phyloP scores from a whole-genome alignment of 2,113 vertebrate genomes.

The Garra rufa region DNA sequence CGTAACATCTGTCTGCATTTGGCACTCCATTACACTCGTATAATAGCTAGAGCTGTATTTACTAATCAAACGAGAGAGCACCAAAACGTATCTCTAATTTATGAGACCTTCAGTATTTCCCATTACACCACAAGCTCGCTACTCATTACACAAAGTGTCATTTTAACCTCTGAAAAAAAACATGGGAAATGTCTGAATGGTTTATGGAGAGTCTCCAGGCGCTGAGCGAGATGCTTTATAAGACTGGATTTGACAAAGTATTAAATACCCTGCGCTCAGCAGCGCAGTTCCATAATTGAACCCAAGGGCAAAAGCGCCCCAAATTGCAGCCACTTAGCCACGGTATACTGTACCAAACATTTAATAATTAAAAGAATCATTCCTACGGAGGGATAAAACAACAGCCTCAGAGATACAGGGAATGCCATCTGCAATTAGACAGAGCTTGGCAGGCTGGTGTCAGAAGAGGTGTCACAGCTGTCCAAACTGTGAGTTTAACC shows the following conservation, averaged over 20 bases:
- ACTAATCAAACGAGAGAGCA: conserved; percentile 49
- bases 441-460: conserved; percentile 15
- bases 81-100: conserved; percentile 31
- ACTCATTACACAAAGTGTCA: conserved; percentile 12
- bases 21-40: conserved; percentile 11
- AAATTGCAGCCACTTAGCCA: conserved; percentile 48
- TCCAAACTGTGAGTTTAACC: conserved; percentile 11
- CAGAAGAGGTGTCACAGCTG: conserved; percentile 11
- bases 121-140: conserved; percentile 13
- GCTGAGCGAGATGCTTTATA: conserved; percentile 38
- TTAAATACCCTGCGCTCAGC: conserved; percentile 50
- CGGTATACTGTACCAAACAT: conserved; percentile 31
- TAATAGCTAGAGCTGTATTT: neutral
- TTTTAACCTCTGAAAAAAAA: conserved; percentile 31
- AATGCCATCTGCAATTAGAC: conserved; percentile 32
- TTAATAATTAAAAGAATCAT: conserved; percentile 51
- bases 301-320: conserved; percentile 50
- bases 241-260: conserved; percentile 56
- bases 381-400: conserved; percentile 31
- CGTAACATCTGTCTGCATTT: conserved; percentile 14
- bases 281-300: conserved; percentile 54
- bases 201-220: conserved; percentile 27
- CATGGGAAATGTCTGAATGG: conserved; percentile 8
- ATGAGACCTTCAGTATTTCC: neutral
- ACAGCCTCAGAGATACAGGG: conserved; percentile 20